phyloP scores from a whole-genome alignment of 2,888 invertebrate species.

The Monoplex corrugatus region DNA sequence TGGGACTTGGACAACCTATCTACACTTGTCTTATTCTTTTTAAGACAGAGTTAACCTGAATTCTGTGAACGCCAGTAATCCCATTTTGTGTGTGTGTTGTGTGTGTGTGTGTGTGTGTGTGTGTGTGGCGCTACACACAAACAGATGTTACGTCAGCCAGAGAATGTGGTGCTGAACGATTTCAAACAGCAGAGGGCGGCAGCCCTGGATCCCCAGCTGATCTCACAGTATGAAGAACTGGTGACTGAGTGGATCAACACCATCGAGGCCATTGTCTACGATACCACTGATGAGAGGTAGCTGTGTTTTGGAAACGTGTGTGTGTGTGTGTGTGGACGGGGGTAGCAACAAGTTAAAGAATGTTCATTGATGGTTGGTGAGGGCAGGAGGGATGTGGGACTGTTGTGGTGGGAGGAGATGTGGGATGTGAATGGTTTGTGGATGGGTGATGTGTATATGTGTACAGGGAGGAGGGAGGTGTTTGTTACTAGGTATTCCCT shows the following conservation, averaged over 20 bases:
- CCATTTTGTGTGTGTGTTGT: too few species aligned
- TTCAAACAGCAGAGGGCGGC: constrained; percentile 79
- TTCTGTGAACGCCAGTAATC: too few species aligned
- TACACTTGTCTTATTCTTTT: too few species aligned
- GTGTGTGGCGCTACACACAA: constrained; percentile 34
- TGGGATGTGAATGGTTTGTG: neutral
- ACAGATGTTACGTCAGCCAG: constrained; percentile 79
- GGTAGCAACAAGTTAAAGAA: too few species aligned
- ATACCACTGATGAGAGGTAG: constrained; percentile 80
- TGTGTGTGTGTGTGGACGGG: neutral
- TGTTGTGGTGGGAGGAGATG: neutral
- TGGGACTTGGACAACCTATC: too few species aligned
- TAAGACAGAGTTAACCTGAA: too few species aligned
- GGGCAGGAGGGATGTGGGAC: too few species aligned
- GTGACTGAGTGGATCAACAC: constrained; percentile 80
- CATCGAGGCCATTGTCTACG: constrained; percentile 78
- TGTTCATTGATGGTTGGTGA: too few species aligned
- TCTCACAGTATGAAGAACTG: constrained; percentile 79
- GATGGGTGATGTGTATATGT: neutral
- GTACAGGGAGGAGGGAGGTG: too few species aligned
- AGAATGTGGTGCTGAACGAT: constrained; percentile 77
- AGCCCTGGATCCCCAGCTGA: constrained; percentile 75
- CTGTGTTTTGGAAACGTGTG: neutral
- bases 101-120: too few species aligned
- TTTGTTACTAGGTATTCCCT: too few species aligned